phyloP scores from a whole-genome alignment of 53 echinoderm and acorn worm genomes.

The Mesocentrotus franciscanus region DNA sequence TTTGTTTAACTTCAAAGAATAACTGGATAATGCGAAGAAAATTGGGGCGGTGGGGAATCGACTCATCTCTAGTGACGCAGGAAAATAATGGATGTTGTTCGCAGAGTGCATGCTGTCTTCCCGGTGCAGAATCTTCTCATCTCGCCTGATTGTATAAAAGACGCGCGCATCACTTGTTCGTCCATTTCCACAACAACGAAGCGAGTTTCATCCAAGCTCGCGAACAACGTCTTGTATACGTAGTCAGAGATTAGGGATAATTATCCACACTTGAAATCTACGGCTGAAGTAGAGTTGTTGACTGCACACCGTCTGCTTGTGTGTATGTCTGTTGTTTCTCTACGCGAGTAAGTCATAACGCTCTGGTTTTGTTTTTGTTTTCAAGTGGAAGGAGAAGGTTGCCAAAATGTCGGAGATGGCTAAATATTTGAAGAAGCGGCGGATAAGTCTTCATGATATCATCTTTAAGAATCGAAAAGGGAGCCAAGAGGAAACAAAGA shows the following conservation, averaged over 20 bases:
- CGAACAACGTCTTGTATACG: neutral
- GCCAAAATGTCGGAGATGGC: constrained; percentile 52
- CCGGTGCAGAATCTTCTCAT: neutral
- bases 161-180: neutral
- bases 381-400: neutral
- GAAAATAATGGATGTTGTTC: neutral
- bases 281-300: neutral
- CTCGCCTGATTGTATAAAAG: neutral
- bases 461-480: constrained; percentile 49
- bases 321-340: neutral
- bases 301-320: neutral
- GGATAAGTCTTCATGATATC: constrained; percentile 59
- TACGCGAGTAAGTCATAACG: neutral
- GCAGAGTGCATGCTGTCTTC: too few relatives aligned
- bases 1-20: neutral
- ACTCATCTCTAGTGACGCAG: neutral
- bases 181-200: neutral
- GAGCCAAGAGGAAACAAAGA: constrained; percentile 18
- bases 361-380: neutral
- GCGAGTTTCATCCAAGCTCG: neutral
- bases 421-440: constrained; percentile 52
- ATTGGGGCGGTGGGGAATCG: neutral
- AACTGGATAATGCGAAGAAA: neutral
- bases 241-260: neutral
- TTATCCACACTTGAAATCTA: neutral